Evolutionary conservation across 1,140 invertebrate species (phyloP).

Genomic region (Stegodyphus dumicola): DNA sequence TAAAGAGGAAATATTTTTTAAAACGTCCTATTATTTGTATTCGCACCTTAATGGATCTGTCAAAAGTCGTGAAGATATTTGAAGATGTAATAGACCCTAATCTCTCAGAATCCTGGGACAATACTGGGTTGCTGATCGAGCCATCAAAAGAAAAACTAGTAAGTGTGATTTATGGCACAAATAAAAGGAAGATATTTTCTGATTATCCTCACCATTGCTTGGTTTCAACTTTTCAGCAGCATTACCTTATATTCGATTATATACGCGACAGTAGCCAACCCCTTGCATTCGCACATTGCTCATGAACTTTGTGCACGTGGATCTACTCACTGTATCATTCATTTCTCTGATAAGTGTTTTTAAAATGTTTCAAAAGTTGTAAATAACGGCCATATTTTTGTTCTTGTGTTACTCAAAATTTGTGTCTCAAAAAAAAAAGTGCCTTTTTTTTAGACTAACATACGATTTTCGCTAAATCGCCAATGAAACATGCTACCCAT

Average conservation of each 20-base stretch:
- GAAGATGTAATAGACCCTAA: slow-evolving; percentile 78
- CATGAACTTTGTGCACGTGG: no score
- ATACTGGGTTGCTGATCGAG: slow-evolving; percentile 91
- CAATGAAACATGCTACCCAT: no score
- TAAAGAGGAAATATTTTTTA: no score
- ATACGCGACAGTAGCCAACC: neutral
- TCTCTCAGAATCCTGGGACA: slow-evolving; percentile 91
- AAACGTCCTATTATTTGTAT: no score
- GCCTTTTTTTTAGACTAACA: no score
- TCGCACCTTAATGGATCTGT: slow-evolving; percentile 27
- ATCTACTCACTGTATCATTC: neutral
- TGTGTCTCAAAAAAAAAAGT: no score
- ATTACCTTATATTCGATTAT: neutral
- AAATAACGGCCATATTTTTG: no score
- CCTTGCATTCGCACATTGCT: neutral
- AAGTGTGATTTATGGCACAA: neutral
- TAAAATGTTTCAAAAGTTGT: no score
- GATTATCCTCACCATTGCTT: no score
- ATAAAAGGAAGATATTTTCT: neutral
- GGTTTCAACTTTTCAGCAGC: no score
- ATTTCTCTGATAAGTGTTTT: neutral
- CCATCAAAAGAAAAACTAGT: slow-evolving; percentile 72
- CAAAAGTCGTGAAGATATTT: slow-evolving; percentile 73
- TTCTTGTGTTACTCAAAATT: no score
- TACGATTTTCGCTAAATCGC: no score